These are phyloP conservation scores for Aramus guarauna DNA, from an alignment of 2,113 vertebrate species.

Conservation along the genomic window DNA sequence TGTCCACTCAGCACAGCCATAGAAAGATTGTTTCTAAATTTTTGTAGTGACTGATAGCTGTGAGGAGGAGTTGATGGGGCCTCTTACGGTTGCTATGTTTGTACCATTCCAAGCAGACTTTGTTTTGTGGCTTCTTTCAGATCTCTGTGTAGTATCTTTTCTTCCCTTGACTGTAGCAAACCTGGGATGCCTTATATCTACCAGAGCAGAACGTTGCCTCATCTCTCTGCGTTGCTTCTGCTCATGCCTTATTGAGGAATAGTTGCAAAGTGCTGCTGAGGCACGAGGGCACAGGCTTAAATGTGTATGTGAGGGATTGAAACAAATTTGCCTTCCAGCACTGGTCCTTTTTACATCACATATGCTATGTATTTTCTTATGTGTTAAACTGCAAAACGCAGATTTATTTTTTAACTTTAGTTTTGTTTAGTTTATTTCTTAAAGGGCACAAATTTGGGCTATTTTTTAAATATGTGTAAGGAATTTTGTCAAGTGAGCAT, in stretches of 20 bases:
- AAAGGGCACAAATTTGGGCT: neutral
- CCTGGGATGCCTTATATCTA: neutral
- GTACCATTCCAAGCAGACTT: fast-evolving
- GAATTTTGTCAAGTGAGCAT: neutral
- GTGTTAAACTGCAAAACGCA: neutral
- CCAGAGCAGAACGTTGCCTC: neutral
- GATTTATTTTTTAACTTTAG: neutral
- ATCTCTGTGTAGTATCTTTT: neutral
- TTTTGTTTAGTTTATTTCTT: neutral
- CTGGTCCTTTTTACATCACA: neutral
- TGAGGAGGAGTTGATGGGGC: neutral
- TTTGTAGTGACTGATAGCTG: neutral
- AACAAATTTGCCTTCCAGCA: neutral
- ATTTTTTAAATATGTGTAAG: neutral
- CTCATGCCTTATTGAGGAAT: neutral
- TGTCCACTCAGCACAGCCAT: neutral
- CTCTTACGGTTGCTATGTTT: neutral
- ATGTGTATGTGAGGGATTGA: neutral
- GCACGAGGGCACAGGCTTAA: neutral
- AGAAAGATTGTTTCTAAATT: neutral
- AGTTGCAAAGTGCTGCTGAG: neutral
- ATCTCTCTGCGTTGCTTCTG: neutral
- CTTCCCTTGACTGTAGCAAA: neutral
- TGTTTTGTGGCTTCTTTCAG: neutral
- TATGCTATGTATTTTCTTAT: neutral